Base-by-base conservation (phyloP, 2,888 invertebrate species). In the Ernsta delagoae region DNA sequence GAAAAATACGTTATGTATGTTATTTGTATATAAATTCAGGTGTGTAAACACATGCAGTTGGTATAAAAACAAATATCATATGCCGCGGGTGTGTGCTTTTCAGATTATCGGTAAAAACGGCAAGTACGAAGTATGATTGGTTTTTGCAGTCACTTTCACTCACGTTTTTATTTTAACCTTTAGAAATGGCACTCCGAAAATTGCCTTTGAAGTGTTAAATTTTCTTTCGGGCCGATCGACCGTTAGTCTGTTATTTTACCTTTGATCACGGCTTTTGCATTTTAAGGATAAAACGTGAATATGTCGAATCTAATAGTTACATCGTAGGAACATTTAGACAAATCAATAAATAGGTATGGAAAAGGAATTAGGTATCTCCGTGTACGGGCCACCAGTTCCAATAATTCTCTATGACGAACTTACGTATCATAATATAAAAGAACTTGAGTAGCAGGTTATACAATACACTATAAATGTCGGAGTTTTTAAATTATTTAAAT, bases 131-230 rank as follows among this genome's bases (percentile, higher is more conserved):
- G 41, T 59, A n/a, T 16, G 53, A 31, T 12, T 48, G 45, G 24
- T 36, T 61, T 65, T 41, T 56, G 56, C 24, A 31, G 67, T 60
- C 53, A 66, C 41, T 67, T 61, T 54, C 36, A 67, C 56, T 61
- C 56, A 24, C 63, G 11, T 56, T 64, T 64, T 64, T 56, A 41
- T 24, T 56, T 67, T 61, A 11, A n/a, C 67, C n/a, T 45, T 45
- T 34, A 45, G 61, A 56, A 56, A 16, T 67, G 54, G 45, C 24
- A 12, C 24, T 43, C 60, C 16, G n/a, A 45, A 61, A 68, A 68
- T 68, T 68, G 56, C 48, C 61, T 68, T 68, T 68, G 61, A 68
- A 62, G 67, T 68, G 67, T 68, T 54, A 62, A 62, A 68, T 61
- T 68, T 68, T 56, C 67, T 61, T 62, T 48, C 48, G 24, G 54